phyloP scores from a whole-genome alignment of 2,797 vertebrate genomes.

The Myripristis jacobus region DNA sequence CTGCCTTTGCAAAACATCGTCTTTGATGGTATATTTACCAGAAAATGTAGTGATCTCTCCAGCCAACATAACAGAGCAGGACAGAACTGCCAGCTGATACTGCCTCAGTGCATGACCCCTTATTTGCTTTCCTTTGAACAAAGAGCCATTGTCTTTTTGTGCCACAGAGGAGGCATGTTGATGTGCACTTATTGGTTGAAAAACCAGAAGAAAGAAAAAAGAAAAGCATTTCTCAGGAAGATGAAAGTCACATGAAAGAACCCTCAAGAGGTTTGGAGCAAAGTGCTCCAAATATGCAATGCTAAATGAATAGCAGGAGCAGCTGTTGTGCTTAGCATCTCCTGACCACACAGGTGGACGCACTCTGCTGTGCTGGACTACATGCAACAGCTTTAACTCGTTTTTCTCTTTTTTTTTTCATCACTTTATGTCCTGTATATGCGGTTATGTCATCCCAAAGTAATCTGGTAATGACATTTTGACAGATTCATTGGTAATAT shows the following conservation, averaged over 20 bases:
- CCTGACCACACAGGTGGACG: slow-evolving; percentile 45
- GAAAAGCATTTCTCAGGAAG: slow-evolving; percentile 11
- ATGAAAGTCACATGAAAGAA: slow-evolving; percentile 26
- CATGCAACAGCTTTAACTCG: slow-evolving; percentile 7
- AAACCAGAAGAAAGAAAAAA: background rate
- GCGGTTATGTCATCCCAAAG: background rate
- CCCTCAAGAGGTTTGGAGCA: slow-evolving; percentile 15
- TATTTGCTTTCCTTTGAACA: slow-evolving; percentile 15
- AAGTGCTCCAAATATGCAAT: slow-evolving; percentile 7
- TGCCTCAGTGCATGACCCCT: background rate
- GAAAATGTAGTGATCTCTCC: too few species aligned
- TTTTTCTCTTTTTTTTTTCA: background rate
- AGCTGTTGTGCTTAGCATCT: slow-evolving; percentile 27
- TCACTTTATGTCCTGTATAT: background rate
- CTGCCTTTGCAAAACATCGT: too few species aligned
- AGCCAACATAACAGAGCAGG: background rate
- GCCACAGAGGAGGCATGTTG: background rate
- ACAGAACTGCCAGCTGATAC: background rate
- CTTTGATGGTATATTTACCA: too few species aligned
- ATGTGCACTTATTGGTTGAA: background rate
- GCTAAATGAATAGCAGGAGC: slow-evolving; percentile 34
- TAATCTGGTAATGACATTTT: too few species aligned
- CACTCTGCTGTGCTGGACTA: slow-evolving; percentile 4
- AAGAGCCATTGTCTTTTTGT: slow-evolving; percentile 30
- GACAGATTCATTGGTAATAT: too few species aligned